These are phyloP conservation scores for Myotis myotis DNA, from an alignment of 2,797 vertebrate species.

Conservation along the genomic window DNA sequence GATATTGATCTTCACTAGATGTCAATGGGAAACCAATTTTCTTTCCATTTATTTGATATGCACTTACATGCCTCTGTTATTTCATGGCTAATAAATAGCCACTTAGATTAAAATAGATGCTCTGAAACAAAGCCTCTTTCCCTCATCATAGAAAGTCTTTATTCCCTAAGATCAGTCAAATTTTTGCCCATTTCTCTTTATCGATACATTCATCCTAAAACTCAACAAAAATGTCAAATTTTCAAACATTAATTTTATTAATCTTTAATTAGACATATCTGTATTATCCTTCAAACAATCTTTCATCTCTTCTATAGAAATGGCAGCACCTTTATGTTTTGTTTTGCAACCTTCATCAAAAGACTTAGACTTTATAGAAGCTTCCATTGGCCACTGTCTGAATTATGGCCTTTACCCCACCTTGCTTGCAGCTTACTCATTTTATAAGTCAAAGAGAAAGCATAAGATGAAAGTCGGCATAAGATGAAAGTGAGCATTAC, in stretches of 20 bases:
- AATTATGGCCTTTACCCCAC: constrained; percentile 52
- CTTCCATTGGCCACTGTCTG: constrained; percentile 41
- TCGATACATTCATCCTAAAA: neutral
- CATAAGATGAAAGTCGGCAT: constrained; percentile 70
- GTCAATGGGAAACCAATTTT: neutral
- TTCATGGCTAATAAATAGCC: neutral
- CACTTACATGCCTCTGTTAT: neutral
- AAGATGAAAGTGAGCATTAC: constrained; percentile 75
- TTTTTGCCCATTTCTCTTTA: neutral
- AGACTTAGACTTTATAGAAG: constrained; percentile 46
- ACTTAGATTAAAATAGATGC: constrained; percentile 19
- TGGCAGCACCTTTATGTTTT: constrained; percentile 42
- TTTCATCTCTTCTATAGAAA: constrained; percentile 49
- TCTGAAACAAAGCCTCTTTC: neutral
- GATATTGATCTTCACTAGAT: neutral
- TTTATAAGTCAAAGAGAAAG: constrained; percentile 69
- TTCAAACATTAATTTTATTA: constrained; percentile 44
- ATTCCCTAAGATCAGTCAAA: neutral
- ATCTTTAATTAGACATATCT: constrained; percentile 26
- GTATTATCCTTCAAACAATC: constrained; percentile 21
- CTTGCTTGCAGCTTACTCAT: constrained; percentile 63
- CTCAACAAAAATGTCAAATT: constrained; percentile 24
- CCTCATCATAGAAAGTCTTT: neutral
- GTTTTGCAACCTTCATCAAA: constrained; percentile 56
- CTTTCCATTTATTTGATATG: constrained; percentile 1